Base-by-base conservation (phyloP, 1,140 invertebrate species). In the Medauroidea extradentata region DNA sequence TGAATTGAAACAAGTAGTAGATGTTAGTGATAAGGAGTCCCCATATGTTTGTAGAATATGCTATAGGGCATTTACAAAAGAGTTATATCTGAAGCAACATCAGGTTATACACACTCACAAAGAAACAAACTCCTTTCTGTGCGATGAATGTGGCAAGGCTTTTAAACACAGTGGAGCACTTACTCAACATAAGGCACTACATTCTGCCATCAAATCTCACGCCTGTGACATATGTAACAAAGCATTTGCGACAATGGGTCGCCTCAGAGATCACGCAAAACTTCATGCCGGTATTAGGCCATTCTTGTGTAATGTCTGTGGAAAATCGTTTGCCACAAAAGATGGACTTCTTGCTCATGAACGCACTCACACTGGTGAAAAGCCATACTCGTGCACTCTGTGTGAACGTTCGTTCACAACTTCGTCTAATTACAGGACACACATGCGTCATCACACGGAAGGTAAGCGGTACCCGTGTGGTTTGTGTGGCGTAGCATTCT, bases 241-340 rank as follows among this genome's bases (percentile, higher is more conserved):
- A 25, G 80, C 79, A 38, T 89, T 89, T 70, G 83, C 86, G 0
- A 86, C 89, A 63, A 81, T 83, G 3, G 88, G 90, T 69, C 85
- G 85, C 64, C 71, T 91, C 3, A 85, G 85, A 48, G 86, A 85
- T 69, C 90, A 91, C 59, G 81, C 89, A 8, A 83, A 89, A 69
- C 81, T 91, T 1, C 90, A 91, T 68, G 84, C 83, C 19, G 87
- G 89, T 67, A 73, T 88, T 19, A 87, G 88, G 64, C 87, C 86
- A 0, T 90, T 86, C 64, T 81, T 85, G 38, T 92, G 90, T 66
- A 83, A 82, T 57, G 84, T 87, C 54, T 91, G 90, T 69, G 86
- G 85, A 7, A 85, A 90, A 65, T 83, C 85, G 48, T 84, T 83
- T 46, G 81, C 84, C 1, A 74, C 83, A 25, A 86, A 87, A 67